Percentiles rank a stretch among this genome's conserved stretches.
phyloP scores from a whole-genome alignment of 53 echinoderm and acorn worm species.

The Stichopus horrens region DNA sequence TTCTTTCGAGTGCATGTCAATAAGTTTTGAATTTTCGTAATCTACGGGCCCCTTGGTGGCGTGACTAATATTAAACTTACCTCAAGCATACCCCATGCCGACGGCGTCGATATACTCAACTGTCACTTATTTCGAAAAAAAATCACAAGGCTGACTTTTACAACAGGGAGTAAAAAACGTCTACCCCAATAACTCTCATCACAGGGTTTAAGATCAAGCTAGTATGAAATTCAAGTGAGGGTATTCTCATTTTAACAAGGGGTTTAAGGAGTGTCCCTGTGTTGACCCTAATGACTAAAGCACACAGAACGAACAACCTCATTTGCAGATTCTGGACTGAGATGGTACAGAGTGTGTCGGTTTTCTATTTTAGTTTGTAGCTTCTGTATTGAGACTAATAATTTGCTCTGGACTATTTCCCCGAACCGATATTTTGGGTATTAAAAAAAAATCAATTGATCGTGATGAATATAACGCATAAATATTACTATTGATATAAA shows the following conservation, averaged over 20 bases:
- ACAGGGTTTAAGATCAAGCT: background rate
- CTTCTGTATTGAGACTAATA: too few species aligned
- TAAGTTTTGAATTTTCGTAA: background rate
- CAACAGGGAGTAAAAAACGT: background rate
- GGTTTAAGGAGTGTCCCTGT: background rate
- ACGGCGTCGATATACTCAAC: background rate
- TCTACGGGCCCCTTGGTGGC: background rate
- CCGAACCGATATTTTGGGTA: too few species aligned
- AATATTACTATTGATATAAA: too few species aligned
- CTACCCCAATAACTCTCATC: slow-evolving; percentile 11
- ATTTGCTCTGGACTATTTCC: too few species aligned
- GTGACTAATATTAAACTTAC: slow-evolving; percentile 11
- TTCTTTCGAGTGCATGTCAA: background rate
- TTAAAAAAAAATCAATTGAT: too few species aligned
- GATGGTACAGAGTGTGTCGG: too few species aligned
- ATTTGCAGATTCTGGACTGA: too few species aligned
- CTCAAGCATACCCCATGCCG: slow-evolving; percentile 6
- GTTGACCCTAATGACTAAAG: too few species aligned
- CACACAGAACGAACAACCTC: too few species aligned
- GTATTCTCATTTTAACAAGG: background rate
- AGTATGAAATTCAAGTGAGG: background rate
- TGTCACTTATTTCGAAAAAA: background rate
- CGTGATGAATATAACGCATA: too few species aligned
- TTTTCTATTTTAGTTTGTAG: too few species aligned
- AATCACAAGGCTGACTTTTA: slow-evolving; percentile 1